Evolutionary conservation across 2,797 vertebrate genomes (phyloP).

Genomic region (Alauda arvensis): DNA sequence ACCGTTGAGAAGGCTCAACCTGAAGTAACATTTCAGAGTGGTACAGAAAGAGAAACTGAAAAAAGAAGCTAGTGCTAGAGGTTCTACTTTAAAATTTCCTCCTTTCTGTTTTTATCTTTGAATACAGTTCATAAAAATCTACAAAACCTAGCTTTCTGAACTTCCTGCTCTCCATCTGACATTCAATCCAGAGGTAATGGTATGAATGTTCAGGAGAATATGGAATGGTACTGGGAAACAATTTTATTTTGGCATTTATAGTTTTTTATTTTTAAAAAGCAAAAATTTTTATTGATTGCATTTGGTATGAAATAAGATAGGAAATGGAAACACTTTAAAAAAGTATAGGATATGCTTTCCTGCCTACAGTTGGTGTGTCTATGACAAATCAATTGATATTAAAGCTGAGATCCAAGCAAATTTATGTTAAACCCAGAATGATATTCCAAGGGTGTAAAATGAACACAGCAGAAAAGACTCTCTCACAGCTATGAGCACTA

Average conservation of each 20-base stretch:
- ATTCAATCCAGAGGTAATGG: background rate
- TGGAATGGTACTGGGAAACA: background rate
- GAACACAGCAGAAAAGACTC: background rate
- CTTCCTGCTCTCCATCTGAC: fast-evolving
- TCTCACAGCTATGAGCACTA: background rate
- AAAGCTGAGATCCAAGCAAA: background rate
- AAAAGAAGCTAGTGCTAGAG: background rate
- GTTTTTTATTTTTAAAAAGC: background rate
- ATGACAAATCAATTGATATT: background rate
- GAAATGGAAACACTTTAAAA: background rate
- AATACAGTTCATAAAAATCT: background rate
- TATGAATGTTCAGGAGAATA: background rate
- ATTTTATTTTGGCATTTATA: background rate
- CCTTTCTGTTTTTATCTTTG: background rate
- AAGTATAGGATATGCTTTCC: background rate
- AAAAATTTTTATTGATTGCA: background rate
- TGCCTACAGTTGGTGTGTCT: background rate
- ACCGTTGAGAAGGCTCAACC: background rate
- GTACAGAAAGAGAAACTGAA: background rate
- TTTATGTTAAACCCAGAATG: background rate
- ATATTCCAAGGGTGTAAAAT: background rate
- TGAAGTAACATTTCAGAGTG: background rate
- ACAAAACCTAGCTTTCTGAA: background rate
- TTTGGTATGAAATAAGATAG: background rate
- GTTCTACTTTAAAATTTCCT: background rate